These are phyloP conservation scores for Leptocoma aspasia DNA, from an alignment of 2,113 vertebrate genomes.

Conservation along the genomic window DNA sequence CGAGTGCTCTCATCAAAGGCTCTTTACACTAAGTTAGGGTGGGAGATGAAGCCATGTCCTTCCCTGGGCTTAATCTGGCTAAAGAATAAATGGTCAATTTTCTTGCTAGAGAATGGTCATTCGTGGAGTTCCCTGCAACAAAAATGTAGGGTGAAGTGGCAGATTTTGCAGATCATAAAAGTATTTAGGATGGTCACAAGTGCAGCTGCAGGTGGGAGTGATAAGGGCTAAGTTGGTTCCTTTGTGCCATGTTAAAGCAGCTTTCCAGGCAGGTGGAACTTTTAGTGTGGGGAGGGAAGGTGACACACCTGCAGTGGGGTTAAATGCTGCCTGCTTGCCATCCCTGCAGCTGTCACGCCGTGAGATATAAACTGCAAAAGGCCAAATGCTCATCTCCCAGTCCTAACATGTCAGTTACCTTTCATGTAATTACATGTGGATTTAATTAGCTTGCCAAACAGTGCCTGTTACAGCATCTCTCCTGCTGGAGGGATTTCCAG, in stretches of 20 bases:
- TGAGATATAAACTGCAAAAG: neutral
- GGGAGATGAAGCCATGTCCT: neutral
- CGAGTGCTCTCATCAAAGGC: neutral
- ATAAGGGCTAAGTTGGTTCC: neutral
- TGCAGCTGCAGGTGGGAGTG: neutral
- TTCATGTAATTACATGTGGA: slow-evolving; percentile 66
- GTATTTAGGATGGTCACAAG: neutral
- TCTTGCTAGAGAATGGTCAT: neutral
- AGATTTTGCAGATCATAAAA: neutral
- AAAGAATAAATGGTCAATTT: fast-evolving
- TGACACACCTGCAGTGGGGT: fast-evolving
- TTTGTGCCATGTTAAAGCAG: neutral
- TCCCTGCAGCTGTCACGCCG: neutral
- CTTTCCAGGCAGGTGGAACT: neutral
- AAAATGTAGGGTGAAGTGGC: neutral
- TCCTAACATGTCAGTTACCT: slow-evolving; percentile 61
- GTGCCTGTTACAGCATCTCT: slow-evolving; percentile 63
- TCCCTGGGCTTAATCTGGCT: neutral
- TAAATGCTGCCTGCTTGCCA: neutral
- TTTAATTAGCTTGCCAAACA: slow-evolving; percentile 66
- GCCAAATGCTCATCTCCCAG: neutral
- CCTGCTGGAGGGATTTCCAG: slow-evolving; percentile 76
- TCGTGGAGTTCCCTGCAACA: neutral
- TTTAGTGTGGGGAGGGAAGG: neutral
- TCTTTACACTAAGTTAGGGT: neutral